Evolutionary conservation across 1,140 invertebrate species (phyloP), one percentile per base, ranked within the genome.

Genomic region (Metopolophium dirhodum): DNA sequence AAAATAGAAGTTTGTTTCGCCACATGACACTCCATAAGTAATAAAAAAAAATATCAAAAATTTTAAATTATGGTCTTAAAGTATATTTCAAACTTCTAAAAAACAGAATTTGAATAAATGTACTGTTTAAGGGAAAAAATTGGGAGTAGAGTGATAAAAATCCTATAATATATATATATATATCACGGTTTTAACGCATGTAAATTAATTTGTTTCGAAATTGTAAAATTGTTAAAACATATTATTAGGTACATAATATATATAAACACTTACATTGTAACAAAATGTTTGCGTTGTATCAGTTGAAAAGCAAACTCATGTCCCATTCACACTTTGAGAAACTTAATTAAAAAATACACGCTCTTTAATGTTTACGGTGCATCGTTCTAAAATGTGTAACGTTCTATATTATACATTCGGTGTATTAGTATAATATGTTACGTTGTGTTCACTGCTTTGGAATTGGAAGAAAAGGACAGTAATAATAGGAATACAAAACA

Each of bases 171-270:
- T n/a, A n/a, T n/a, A n/a, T n/a, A n/a, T n/a, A n/a, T 41, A 41
- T 41, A 41, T 3, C 37, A 37, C 0, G 37, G 47, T 88, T 51
- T 54, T 54, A n/a, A 68, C 9, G n/a, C n/a, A 23, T 89, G 54
- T 23, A 89, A 54, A 89, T 37, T 37, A 54, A 54, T 89, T 54
- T 54, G 4, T 30, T 89, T 54, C 20, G 9, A 22, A 37, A 89
- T 47, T 26, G n/a, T 54, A 51, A 86, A 83, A n/a, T 87, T 37
- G 45, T 87, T 88, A 51, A 88, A 35, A 51, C 35, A 88, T 88
- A 47, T 20, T 11, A 54, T 54, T 14, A 51, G 49, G 18, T 37
- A 83, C 35, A 37, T 35, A 85, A 37, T 85, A 26, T 45, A 14
- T 45, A 85, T 45, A 85, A 11, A 85, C 30, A 41, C 3, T 41